Base-by-base conservation (phyloP, 2,797 vertebrate genomes). In the Enteromius anoplus region DNA sequence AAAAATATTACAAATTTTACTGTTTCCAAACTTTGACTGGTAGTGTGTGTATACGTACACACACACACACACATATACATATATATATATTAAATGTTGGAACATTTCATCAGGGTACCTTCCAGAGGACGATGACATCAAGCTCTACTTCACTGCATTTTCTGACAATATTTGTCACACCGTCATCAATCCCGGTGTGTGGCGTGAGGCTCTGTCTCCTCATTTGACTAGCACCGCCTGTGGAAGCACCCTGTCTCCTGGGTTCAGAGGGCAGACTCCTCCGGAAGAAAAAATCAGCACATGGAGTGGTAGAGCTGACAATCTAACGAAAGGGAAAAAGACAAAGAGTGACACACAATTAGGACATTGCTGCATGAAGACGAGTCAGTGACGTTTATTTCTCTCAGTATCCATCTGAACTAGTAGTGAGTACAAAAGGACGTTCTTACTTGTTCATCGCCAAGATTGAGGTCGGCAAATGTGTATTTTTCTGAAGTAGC, bases 251-350 rank as follows among this genome's bases (percentile, higher is more conserved):
- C 4, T 1, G 81, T 91, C 89, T 95, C 91, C 90, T 95, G 62
- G 93, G 86, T 66, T 94, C 94, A 0, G 91, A 88, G 1, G 90
- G 91, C 71, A 91, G 92, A 84, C 91, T 87, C 84, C 95, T 95
- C 81, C 95, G 96, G 83, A 98, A 98, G 93, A 98, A 98, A 89
- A 99, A 99, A 89, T 99, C 98, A 86, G 96, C 96, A 91, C 97
- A 99, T 0, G 97, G 98, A 83, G 96, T 98, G 88, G 96, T 95
- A 66, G 98, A 97, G 90, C 97, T 98, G 92, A 99, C 87, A 89
- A 98, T 98, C 98, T 99, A 86, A 86, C 91, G 49, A 77, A 79
- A 85, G 40, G 73, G 1, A 23, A 19, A 0, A 26, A 72, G 19
- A 73, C 15, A 47, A 23, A 6, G 15, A 32, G 7, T 9, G 15